These are phyloP conservation scores for Australoheros scitulus DNA, from an alignment of 2,113 vertebrate genomes.

Conservation along the genomic window DNA sequence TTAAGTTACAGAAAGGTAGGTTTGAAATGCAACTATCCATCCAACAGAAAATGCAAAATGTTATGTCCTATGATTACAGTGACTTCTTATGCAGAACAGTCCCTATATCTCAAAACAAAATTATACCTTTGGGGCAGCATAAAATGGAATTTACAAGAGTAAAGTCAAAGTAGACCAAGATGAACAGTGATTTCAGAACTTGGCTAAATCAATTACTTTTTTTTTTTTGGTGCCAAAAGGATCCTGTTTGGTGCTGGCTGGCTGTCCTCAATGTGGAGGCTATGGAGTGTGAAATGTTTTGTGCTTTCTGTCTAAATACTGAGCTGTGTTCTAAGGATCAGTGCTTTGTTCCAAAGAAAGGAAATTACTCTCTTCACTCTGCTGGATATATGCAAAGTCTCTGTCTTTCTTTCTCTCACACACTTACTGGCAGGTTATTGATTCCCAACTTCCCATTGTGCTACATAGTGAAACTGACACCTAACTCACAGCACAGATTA, in stretches of 20 bases:
- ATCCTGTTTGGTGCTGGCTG: constrained; percentile 23
- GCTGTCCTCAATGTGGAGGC: constrained; percentile 51
- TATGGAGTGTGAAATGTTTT: constrained; percentile 60
- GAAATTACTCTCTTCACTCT: constrained; percentile 60
- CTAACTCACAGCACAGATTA: constrained; percentile 59
- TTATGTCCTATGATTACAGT: neutral
- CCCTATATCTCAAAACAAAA: neutral
- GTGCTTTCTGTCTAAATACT: constrained; percentile 56
- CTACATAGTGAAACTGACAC: constrained; percentile 61
- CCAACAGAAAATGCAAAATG: neutral
- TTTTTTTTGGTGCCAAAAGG: constrained; percentile 14
- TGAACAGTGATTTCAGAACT: constrained; percentile 24
- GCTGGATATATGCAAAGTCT: constrained; percentile 64
- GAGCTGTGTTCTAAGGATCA: constrained; percentile 54
- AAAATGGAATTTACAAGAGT: neutral
- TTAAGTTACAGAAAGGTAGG: neutral
- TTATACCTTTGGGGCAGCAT: neutral
- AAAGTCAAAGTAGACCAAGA: neutral
- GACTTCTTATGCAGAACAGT: neutral
- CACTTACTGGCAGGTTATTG: constrained; percentile 60
- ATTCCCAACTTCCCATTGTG: constrained; percentile 60
- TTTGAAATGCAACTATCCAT: neutral
- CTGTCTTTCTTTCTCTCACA: constrained; percentile 26
- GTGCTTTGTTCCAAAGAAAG: constrained; percentile 60
- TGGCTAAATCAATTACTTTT: constrained; percentile 29